These are phyloP conservation scores for Crocuta crocuta DNA, from an alignment of 2,113 vertebrate species.

Conservation along the genomic window DNA sequence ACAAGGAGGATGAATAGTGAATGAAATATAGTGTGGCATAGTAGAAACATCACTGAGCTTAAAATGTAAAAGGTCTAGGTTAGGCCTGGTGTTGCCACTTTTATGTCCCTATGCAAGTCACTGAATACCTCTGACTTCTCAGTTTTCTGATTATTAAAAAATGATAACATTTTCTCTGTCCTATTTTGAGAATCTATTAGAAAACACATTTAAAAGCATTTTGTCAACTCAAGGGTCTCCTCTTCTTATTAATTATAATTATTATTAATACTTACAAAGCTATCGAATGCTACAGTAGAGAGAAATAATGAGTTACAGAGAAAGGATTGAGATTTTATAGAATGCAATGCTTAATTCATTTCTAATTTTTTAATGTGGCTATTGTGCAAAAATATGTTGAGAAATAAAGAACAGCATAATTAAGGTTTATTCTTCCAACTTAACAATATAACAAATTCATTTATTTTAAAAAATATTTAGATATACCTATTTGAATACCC, in stretches of 20 bases:
- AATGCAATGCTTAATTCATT: neutral
- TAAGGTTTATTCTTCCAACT: neutral
- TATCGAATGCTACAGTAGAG: neutral
- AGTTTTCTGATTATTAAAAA: conserved; percentile 45
- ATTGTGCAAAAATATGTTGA: neutral
- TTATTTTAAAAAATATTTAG: conserved; percentile 30
- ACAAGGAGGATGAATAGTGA: neutral
- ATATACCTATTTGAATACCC: neutral
- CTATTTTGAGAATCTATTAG: neutral
- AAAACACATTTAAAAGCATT: conserved; percentile 14
- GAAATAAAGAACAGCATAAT: neutral
- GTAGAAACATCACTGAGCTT: neutral
- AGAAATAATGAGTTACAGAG: conserved; percentile 2
- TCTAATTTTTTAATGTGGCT: neutral
- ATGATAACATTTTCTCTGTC: neutral
- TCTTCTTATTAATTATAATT: neutral
- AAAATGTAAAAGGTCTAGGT: neutral
- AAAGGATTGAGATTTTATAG: neutral
- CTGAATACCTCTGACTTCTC: neutral
- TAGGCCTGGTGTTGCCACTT: neutral
- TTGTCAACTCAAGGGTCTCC: neutral
- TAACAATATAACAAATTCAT: neutral
- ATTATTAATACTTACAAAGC: conserved; percentile 30
- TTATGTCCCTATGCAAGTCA: neutral
- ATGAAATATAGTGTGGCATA: neutral